These are phyloP conservation scores for Cantharis flavilabris DNA, from an alignment of 2,888 invertebrate genomes.

Conservation along the genomic window DNA sequence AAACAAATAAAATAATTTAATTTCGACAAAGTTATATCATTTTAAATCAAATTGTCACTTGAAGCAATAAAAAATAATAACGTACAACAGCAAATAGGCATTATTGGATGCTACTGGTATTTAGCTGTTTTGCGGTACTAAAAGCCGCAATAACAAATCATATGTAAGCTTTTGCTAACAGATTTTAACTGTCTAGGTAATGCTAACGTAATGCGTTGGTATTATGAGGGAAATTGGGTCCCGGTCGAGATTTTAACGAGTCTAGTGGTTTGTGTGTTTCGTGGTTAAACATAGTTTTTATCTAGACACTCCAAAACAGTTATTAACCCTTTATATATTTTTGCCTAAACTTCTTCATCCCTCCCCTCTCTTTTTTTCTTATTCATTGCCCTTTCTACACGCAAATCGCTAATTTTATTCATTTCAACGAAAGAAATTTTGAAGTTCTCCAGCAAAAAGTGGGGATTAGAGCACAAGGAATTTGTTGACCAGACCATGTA, in stretches of 20 bases:
- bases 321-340: background rate
- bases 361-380: background rate
- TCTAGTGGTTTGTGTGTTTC: conserved; percentile 50
- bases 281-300: conserved; percentile 47
- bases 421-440: background rate
- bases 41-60: conserved; percentile 20
- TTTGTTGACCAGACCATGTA: background rate
- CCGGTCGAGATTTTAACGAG: conserved; percentile 53
- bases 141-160: conserved; percentile 57
- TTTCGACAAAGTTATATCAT: conserved; percentile 6
- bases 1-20: conserved; percentile 32
- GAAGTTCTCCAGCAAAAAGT: no score
- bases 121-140: conserved; percentile 49
- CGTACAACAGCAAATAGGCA: conserved; percentile 7
- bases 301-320: conserved; percentile 20
- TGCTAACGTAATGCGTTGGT: conserved; percentile 55
- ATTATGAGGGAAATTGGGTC: conserved; percentile 55
- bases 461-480: background rate
- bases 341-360: background rate
- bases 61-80: conserved; percentile 14
- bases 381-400: background rate
- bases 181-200: conserved; percentile 56
- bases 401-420: background rate
- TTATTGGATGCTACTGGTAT: conserved; percentile 27
- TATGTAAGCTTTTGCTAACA: conserved; percentile 57